These are phyloP conservation scores for Marmota monax DNA, from an alignment of 2,113 vertebrate genomes.

Conservation along the genomic window DNA sequence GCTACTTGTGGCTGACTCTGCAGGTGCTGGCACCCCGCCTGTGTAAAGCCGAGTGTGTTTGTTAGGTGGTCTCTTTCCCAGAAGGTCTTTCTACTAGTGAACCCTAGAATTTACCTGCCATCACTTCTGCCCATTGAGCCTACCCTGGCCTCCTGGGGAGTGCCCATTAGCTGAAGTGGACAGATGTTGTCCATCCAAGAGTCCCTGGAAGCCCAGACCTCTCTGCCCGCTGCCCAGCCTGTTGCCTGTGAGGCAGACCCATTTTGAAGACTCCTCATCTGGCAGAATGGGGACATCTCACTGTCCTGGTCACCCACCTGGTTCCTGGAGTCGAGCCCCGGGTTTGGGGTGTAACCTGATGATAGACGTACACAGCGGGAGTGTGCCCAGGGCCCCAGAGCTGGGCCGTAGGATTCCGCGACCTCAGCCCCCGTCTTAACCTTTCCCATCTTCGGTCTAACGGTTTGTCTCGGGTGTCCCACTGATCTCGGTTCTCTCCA, in stretches of 20 bases:
- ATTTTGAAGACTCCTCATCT: too few species aligned
- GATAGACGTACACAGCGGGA: fast-evolving
- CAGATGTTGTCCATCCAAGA: background rate
- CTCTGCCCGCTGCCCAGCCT: fast-evolving
- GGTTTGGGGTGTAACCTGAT: background rate
- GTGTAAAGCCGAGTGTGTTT: fast-evolving
- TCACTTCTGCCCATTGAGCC: background rate
- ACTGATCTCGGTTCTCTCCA: fast-evolving
- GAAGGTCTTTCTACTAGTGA: background rate
- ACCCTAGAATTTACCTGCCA: background rate
- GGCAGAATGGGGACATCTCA: fast-evolving
- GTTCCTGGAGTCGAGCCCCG: background rate
- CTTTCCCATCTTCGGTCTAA: fast-evolving
- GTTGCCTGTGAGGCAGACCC: background rate
- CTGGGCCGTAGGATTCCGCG: fast-evolving
- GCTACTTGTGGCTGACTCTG: fast-evolving
- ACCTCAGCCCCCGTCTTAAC: background rate
- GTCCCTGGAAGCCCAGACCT: background rate
- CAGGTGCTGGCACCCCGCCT: fast-evolving
- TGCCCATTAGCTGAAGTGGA: background rate
- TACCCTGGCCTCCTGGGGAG: fast-evolving
- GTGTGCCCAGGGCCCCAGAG: fast-evolving
- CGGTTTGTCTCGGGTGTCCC: fast-evolving
- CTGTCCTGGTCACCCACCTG: background rate
- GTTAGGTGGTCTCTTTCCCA: background rate